Conservation (phyloP, 2,797 vertebrate species). For the Betta splendens region DNA sequence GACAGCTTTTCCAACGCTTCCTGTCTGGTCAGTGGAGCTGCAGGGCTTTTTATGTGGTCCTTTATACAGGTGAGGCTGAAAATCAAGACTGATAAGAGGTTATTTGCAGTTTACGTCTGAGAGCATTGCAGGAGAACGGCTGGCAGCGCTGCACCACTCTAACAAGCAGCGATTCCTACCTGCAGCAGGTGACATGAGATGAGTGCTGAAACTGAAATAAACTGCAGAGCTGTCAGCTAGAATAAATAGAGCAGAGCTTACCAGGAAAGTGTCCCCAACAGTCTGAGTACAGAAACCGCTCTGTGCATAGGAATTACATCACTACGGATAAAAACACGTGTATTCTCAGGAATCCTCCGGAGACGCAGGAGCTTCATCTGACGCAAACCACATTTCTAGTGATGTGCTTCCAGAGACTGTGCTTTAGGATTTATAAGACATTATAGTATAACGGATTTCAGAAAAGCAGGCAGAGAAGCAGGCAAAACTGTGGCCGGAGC, state of each 20-base stretch:
- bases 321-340: slow-evolving; percentile 25
- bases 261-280: slow-evolving; percentile 40
- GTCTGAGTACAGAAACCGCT: slow-evolving; percentile 38
- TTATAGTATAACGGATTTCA: slow-evolving; percentile 7
- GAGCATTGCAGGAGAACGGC: slow-evolving; percentile 12
- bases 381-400: slow-evolving; percentile 11
- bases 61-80: slow-evolving; percentile 22
- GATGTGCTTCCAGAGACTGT: slow-evolving; percentile 9
- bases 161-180: slow-evolving; percentile 58
- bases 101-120: slow-evolving; percentile 47
- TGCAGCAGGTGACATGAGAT: slow-evolving; percentile 60
- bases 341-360: background rate
- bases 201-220: slow-evolving; percentile 61
- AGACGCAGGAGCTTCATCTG: slow-evolving; percentile 13
- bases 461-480: background rate
- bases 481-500: slow-evolving; percentile 7
- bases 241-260: slow-evolving; percentile 61
- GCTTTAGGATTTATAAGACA: slow-evolving; percentile 7
- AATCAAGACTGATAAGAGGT: slow-evolving; percentile 43
- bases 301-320: slow-evolving; percentile 38
- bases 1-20: background rate
- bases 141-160: slow-evolving; percentile 30
- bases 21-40: slow-evolving; percentile 23
- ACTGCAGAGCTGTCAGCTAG: slow-evolving; percentile 61
- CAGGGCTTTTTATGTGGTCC: slow-evolving; percentile 18